Conservation (phyloP, 2,113 vertebrate genomes). For the mouse (Mus musculus) region GRCm39 chr3:109648501-109649000, state of each 20-base stretch:
- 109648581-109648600: constrained; percentile 73
- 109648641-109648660: constrained; percentile 72
- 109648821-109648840: neutral
- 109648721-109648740: neutral
- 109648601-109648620: constrained; percentile 61
- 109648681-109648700: constrained; percentile 68
- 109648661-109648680: constrained; percentile 68
- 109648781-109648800: neutral
- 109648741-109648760: neutral
- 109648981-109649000: neutral
- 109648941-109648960: neutral
- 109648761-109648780: neutral
- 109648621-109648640: constrained; percentile 51
- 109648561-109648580: constrained; percentile 70
- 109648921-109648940: neutral
- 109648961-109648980: neutral
- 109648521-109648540: constrained; percentile 74
- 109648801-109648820: constrained; percentile 2
- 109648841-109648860: neutral
- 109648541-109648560: constrained; percentile 80
- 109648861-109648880: neutral
- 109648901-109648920: neutral
- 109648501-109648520: constrained; percentile 79
- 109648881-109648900: neutral
- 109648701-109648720: constrained; percentile 27